Evolutionary conservation across 2,797 vertebrate genomes (phyloP).

Genomic region (Lophura swinhoii): DNA sequence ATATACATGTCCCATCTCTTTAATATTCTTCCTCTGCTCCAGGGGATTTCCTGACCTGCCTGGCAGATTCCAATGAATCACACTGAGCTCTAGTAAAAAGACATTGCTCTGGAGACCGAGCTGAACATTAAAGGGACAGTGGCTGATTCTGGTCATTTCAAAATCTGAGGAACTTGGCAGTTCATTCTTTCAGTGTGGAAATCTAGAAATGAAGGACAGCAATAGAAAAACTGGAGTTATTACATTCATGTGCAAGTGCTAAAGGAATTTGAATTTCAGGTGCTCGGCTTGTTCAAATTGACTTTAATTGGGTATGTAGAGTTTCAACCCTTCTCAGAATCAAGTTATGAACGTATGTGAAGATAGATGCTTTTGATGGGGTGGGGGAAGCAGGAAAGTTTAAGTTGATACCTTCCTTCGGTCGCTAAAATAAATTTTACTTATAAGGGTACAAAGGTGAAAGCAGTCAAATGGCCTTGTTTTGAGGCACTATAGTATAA

Average conservation of each 20-base stretch:
- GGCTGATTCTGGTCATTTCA: not conserved
- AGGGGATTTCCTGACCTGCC: conserved; percentile 74
- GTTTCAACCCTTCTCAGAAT: not conserved
- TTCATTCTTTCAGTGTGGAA: not conserved
- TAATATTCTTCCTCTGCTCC: conserved; percentile 72
- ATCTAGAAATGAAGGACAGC: not conserved
- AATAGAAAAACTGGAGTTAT: not conserved
- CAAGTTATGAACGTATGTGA: not conserved
- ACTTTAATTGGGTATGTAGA: not conserved
- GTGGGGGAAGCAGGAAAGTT: not conserved
- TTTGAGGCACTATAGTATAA: not conserved
- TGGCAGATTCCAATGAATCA: conserved; percentile 67
- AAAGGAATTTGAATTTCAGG: conserved; percentile 12
- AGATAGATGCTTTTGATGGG: not conserved
- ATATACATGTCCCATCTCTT: conserved; percentile 74
- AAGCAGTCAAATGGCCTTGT: not conserved
- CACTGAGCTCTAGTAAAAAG: conserved; percentile 63
- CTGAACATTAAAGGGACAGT: conserved; percentile 63
- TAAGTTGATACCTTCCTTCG: not conserved
- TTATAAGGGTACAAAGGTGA: not conserved
- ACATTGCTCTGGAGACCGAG: conserved; percentile 25
- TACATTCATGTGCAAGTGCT: not conserved
- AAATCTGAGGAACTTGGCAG: conserved; percentile 7
- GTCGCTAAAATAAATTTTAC: not conserved
- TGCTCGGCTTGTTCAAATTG: not conserved